Conservation (phyloP, 1,140 invertebrate species). For the Chrysoperla carnea region DNA sequence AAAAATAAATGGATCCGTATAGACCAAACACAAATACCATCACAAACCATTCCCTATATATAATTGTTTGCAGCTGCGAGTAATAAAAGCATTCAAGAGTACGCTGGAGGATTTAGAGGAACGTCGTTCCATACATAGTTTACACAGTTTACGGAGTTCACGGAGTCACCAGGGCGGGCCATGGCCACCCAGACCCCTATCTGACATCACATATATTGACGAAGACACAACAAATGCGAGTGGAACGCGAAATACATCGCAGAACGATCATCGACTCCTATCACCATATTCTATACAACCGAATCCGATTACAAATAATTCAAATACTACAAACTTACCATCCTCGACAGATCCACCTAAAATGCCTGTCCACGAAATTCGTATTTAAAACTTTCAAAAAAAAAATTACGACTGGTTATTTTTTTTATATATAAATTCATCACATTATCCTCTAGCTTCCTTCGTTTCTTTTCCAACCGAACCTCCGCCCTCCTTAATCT, state of each 20-base stretch:
- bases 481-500: too few species aligned
- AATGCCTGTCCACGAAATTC: conserved; percentile 46
- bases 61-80: conserved; percentile 92
- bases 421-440: too few species aligned
- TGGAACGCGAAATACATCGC: conserved; percentile 28
- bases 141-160: conserved; percentile 88
- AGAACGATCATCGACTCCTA: conserved; percentile 25
- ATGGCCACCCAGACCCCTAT: conserved; percentile 56
- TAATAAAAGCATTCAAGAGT: conserved; percentile 99
- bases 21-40: conserved; percentile 1
- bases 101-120: conserved; percentile 99
- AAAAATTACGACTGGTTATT: too few species aligned
- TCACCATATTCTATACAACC: conserved; percentile 20
- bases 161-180: conserved; percentile 56
- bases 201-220: conserved; percentile 85
- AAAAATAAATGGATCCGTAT: too few species aligned
- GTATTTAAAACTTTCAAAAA: conserved; percentile 37
- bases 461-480: too few species aligned
- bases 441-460: too few species aligned
- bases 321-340: too few species aligned
- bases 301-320: conserved; percentile 8
- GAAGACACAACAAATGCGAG: conserved; percentile 48
- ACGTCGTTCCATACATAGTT: conserved; percentile 92
- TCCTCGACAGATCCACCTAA: conserved; percentile 31
- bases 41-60: conserved; percentile 18